These are phyloP conservation scores for Galago senegalensis DNA, from an alignment of 2,797 vertebrate genomes.

Conservation along the genomic window DNA sequence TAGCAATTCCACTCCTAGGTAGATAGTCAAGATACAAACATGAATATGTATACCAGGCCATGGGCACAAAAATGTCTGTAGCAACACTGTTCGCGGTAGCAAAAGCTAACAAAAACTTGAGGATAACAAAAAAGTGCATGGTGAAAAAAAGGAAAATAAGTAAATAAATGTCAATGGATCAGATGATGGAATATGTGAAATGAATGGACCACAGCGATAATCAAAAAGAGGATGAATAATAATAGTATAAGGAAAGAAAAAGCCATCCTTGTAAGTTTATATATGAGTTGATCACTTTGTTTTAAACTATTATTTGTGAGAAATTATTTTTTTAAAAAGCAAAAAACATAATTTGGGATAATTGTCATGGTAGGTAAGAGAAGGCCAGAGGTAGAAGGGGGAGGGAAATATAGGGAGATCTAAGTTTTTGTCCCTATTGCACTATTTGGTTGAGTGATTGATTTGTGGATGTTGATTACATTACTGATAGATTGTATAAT, in stretches of 20 bases:
- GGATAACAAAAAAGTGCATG: neutral
- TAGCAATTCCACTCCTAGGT: neutral
- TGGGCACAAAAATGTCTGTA: neutral
- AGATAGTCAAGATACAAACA: neutral
- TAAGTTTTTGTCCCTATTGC: neutral
- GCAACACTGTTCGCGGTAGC: neutral
- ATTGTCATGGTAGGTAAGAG: neutral
- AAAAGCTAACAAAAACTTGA: neutral
- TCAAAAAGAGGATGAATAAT: neutral
- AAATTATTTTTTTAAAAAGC: neutral
- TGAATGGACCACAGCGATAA: neutral
- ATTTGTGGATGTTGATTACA: neutral
- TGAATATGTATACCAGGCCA: neutral
- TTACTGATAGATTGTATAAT: conserved; percentile 11
- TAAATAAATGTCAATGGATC: neutral
- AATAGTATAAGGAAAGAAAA: neutral
- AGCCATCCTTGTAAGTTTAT: neutral
- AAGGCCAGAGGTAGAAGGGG: neutral
- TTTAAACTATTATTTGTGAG: conserved; percentile 14
- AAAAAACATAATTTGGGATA: neutral
- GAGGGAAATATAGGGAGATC: neutral
- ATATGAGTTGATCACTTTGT: neutral
- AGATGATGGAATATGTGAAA: neutral
- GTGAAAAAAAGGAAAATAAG: neutral
- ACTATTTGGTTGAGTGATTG: neutral